These are phyloP conservation scores for Drosophila lini DNA, from an alignment of 1,140 invertebrate genomes.

Conservation along the genomic window DNA sequence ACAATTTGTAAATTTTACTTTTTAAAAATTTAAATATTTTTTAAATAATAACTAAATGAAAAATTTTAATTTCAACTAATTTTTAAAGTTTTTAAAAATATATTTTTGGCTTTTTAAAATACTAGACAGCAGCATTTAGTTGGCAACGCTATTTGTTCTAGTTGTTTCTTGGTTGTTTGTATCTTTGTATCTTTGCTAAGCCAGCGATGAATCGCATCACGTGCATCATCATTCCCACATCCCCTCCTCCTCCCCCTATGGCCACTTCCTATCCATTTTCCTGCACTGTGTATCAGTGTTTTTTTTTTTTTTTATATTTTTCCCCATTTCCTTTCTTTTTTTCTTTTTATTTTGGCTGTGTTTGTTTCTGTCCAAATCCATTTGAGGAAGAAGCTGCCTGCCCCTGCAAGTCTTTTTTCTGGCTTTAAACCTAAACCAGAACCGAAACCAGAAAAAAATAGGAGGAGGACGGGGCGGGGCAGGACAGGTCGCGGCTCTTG, in stretches of 20 bases:
- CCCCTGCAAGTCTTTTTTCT: conserved; percentile 5
- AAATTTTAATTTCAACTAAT: too few species aligned
- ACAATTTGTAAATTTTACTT: too few species aligned
- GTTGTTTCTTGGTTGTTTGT: conserved; percentile 21
- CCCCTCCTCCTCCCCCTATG: not conserved
- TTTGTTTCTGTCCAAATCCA: conserved; percentile 48
- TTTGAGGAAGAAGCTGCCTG: conserved; percentile 30
- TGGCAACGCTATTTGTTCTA: conserved; percentile 11
- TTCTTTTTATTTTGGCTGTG: conserved; percentile 14
- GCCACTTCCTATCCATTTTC: conserved; percentile 17
- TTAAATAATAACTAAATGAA: not conserved
- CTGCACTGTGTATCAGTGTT: conserved; percentile 28
- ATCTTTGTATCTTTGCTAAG: conserved; percentile 36
- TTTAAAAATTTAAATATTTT: not conserved
- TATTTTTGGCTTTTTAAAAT: not conserved
- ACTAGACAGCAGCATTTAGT: too few species aligned
- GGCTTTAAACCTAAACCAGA: conserved; percentile 47
- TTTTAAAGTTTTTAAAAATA: not conserved
- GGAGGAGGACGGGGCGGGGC: not conserved
- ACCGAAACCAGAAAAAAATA: conserved; percentile 22
- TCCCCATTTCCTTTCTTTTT: not conserved
- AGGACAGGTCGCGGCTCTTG: conserved; percentile 39
- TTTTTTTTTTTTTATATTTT: conserved; percentile 37
- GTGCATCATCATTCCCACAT: conserved; percentile 17
- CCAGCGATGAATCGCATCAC: conserved; percentile 44